Conservation (phyloP, 2,888 invertebrate species). For the Scrobipalpa costella region DNA sequence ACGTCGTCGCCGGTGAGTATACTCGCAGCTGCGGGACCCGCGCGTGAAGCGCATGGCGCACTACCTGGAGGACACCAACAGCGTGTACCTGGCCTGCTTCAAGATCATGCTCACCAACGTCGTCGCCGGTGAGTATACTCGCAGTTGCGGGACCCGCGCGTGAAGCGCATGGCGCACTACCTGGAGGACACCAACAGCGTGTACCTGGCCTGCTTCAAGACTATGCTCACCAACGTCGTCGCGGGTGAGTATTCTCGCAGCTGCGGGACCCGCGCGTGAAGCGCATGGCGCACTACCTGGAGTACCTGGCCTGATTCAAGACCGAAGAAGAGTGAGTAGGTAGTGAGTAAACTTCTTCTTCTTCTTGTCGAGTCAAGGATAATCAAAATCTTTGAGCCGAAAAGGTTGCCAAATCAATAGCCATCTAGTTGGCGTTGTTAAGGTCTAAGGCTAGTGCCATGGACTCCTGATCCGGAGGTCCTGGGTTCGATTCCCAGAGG, state of each 20-base stretch:
- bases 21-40: slow-evolving; percentile 91
- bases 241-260: slow-evolving; percentile 90
- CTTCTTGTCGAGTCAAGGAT: too few relatives aligned
- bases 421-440: too few relatives aligned
- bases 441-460: too few relatives aligned
- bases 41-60: slow-evolving; percentile 92
- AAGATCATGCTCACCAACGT: slow-evolving; percentile 89
- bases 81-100: slow-evolving; percentile 90
- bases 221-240: slow-evolving; percentile 88
- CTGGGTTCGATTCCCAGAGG: too few relatives aligned
- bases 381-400: too few relatives aligned
- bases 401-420: too few relatives aligned
- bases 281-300: slow-evolving; percentile 90
- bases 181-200: slow-evolving; percentile 90
- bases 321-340: too few relatives aligned
- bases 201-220: slow-evolving; percentile 88
- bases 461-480: too few relatives aligned
- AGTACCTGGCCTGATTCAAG: slow-evolving; percentile 90
- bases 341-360: too few relatives aligned
- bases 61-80: slow-evolving; percentile 88
- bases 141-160: slow-evolving; percentile 90
- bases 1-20: slow-evolving; percentile 88
- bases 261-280: slow-evolving; percentile 90
- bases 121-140: slow-evolving; percentile 88
- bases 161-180: slow-evolving; percentile 91